Conservation (phyloP, 2,113 vertebrate species). For the Genyomyrus donnyi region DNA sequence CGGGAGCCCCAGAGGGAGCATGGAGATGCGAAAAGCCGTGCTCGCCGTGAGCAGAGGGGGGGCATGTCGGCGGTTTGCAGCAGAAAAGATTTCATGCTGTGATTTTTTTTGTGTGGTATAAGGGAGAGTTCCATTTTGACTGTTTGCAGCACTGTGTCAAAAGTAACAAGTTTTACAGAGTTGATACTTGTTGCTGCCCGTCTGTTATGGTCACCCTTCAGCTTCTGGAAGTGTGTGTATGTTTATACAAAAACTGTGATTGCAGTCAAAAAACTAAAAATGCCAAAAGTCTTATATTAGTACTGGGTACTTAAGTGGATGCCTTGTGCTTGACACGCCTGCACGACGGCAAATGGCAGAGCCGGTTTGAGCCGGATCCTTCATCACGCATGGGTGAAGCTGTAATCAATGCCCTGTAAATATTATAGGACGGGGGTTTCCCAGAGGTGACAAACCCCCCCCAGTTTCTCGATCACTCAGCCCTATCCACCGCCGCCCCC, state of each 20-base stretch:
- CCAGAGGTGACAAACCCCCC: constrained; percentile 23
- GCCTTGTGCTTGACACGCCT: neutral
- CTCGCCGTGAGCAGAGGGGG: neutral
- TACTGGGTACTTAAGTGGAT: neutral
- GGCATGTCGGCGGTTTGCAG: neutral
- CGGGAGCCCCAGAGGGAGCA: too few relatives aligned
- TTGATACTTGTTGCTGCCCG: neutral
- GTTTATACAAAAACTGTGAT: neutral
- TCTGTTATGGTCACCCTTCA: neutral
- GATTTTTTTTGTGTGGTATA: neutral
- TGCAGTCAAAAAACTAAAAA: neutral
- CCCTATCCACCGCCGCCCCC: neutral
- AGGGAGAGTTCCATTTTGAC: neutral
- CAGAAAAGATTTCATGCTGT: neutral
- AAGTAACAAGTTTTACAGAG: neutral
- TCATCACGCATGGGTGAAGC: constrained; percentile 20
- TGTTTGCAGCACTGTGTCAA: neutral
- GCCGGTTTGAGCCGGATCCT: neutral
- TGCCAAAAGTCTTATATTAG: neutral
- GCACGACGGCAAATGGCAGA: constrained; percentile 2
- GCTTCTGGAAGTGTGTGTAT: neutral
- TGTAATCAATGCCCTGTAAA: constrained; percentile 38
- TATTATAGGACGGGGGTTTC: constrained; percentile 31
- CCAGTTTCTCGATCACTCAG: constrained; percentile 26
- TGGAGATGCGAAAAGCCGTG: neutral